A percentile compares a stretch with the other conserved stretches of the same genome.
Evolutionary conservation across 2,888 invertebrate species (phyloP).

Genomic region (Anodontia alba): DNA sequence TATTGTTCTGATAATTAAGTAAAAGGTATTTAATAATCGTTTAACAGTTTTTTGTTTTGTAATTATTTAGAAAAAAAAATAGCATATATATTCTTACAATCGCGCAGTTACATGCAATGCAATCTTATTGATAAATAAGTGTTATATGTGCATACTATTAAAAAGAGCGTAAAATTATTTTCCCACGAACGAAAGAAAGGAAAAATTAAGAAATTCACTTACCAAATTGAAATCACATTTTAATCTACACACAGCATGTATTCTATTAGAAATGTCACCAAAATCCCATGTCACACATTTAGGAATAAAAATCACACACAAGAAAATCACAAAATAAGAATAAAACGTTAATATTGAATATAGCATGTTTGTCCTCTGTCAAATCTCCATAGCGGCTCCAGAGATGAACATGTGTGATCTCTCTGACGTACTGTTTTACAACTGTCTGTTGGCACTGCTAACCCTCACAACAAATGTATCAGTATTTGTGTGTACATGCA

Average conservation of each 20-base stretch:
- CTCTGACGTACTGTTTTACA: conserved; percentile 8
- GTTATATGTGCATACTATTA: no score
- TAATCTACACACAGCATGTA: conserved; percentile 10
- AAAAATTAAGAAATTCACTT: neutral
- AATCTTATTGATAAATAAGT: no score
- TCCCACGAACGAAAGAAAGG: no score
- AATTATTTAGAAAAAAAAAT: no score
- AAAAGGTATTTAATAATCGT: no score
- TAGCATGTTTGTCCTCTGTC: conserved; percentile 12
- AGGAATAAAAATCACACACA: conserved; percentile 5
- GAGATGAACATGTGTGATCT: neutral
- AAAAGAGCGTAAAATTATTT: no score
- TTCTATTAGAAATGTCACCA: conserved; percentile 4
- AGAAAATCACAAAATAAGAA: conserved; percentile 16
- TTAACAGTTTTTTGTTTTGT: no score
- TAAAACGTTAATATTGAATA: neutral
- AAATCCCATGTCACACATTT: conserved; percentile 1
- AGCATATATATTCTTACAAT: no score
- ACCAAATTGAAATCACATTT: conserved; percentile 18
- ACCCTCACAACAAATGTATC: neutral
- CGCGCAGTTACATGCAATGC: no score
- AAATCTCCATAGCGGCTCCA: conserved; percentile 5
- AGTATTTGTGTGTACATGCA: neutral
- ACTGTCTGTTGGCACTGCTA: conserved; percentile 1
- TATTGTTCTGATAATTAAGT: no score